These are phyloP conservation scores for Drosophila seclusa DNA, from an alignment of 2,888 invertebrate genomes.

Conservation along the genomic window DNA sequence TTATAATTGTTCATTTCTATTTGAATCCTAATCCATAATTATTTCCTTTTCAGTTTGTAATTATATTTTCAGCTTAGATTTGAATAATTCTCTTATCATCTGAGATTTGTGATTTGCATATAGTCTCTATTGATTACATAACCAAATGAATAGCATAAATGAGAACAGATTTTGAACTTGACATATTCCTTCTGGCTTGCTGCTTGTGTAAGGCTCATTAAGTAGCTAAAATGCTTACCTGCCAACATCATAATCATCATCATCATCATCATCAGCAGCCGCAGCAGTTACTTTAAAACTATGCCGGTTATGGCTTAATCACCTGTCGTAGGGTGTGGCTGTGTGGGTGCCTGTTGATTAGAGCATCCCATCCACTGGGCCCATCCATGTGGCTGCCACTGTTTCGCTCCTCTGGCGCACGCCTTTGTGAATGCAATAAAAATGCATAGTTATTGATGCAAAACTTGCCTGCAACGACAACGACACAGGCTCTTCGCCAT, in stretches of 20 bases:
- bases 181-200: not conserved
- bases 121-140: not conserved
- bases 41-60: not conserved
- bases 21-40: not conserved
- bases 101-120: not conserved
- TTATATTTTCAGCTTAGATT: not conserved
- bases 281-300: not conserved
- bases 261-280: too few relatives aligned
- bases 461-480: conserved; percentile 30
- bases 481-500: not conserved
- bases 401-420: not conserved
- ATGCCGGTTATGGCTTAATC: conserved; percentile 10
- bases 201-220: not conserved
- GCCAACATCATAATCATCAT: not conserved
- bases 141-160: not conserved
- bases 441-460: conserved; percentile 59
- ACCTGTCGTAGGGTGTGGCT: conserved; percentile 1
- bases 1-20: not conserved
- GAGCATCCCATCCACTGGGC: conserved; percentile 29
- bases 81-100: not conserved
- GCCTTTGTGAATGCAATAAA: conserved; percentile 49
- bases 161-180: not conserved
- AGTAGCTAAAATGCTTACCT: conserved; percentile 13
- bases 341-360: conserved; percentile 50
- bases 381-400: conserved; percentile 3